Conservation (phyloP, 1,140 invertebrate species). For the Thalassaphorura encarpata region DNA sequence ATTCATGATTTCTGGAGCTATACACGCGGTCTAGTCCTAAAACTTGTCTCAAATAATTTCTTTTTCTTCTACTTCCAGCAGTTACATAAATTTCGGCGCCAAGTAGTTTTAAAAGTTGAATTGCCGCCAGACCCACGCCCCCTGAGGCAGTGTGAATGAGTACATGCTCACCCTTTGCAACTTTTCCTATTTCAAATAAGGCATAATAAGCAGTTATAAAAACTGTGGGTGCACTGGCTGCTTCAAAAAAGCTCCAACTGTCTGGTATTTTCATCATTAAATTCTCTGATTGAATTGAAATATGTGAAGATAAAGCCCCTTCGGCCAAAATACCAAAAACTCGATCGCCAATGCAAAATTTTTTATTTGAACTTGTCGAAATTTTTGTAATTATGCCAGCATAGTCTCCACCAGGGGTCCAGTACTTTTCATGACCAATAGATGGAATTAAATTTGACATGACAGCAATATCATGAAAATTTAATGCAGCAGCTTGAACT, state of each 20-base stretch:
- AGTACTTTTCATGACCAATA: neutral
- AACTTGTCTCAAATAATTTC: neutral
- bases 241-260: neutral
- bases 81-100: slow-evolving; percentile 32
- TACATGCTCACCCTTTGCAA: slow-evolving; percentile 43
- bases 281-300: neutral
- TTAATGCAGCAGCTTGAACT: slow-evolving; percentile 3
- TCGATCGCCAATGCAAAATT: slow-evolving; percentile 9
- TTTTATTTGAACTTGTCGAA: neutral
- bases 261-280: slow-evolving; percentile 1
- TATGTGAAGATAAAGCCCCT: slow-evolving; percentile 9
- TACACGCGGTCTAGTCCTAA: slow-evolving; percentile 40
- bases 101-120: slow-evolving; percentile 44
- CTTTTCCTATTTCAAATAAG: neutral
- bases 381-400: slow-evolving; percentile 3
- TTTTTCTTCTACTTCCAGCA: slow-evolving; percentile 9
- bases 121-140: slow-evolving; percentile 48
- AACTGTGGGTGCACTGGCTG: slow-evolving; percentile 1
- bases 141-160: slow-evolving; percentile 54
- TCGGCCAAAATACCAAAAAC: slow-evolving; percentile 9
- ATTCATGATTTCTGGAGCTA: slow-evolving; percentile 45
- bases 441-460: too few species aligned
- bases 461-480: slow-evolving; percentile 9
- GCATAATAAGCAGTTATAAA: slow-evolving; percentile 14
- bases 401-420: slow-evolving; percentile 8